Conservation (phyloP, 1,140 invertebrate genomes). For the Heliothis virescens region DNA sequence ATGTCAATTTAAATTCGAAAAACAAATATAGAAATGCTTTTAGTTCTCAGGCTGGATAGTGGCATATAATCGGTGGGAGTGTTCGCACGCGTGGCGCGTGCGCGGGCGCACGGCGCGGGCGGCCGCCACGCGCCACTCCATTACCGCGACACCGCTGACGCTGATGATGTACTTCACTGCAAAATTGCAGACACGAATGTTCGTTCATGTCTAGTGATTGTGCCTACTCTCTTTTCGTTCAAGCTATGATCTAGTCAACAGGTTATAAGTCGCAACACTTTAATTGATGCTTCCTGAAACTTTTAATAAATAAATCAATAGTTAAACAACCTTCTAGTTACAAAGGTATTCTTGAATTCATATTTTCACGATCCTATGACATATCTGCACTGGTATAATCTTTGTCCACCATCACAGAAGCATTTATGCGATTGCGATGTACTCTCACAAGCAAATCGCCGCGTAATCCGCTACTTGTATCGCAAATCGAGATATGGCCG, state of each 20-base stretch:
- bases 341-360: too few species aligned
- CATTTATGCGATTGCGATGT: conserved; percentile 71
- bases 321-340: too few species aligned
- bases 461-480: conserved; percentile 80
- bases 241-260: too few species aligned
- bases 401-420: conserved; percentile 62
- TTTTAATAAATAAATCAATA: too few species aligned
- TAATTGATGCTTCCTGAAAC: too few species aligned
- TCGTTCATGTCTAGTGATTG: neutral
- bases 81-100: conserved; percentile 58
- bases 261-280: too few species aligned
- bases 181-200: conserved; percentile 53
- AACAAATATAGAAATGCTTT: conserved; percentile 32
- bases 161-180: conserved; percentile 62
- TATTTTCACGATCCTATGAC: neutral
- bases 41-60: conserved; percentile 53
- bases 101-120: conserved; percentile 59
- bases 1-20: conserved; percentile 4
- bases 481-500: conserved; percentile 77
- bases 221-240: neutral
- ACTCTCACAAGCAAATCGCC: conserved; percentile 74
- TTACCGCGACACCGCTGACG: conserved; percentile 73
- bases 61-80: conserved; percentile 82
- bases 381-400: conserved; percentile 58
- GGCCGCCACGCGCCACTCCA: conserved; percentile 74